Conservation (phyloP, 1,140 invertebrate genomes). For the Prorops nasuta region DNA sequence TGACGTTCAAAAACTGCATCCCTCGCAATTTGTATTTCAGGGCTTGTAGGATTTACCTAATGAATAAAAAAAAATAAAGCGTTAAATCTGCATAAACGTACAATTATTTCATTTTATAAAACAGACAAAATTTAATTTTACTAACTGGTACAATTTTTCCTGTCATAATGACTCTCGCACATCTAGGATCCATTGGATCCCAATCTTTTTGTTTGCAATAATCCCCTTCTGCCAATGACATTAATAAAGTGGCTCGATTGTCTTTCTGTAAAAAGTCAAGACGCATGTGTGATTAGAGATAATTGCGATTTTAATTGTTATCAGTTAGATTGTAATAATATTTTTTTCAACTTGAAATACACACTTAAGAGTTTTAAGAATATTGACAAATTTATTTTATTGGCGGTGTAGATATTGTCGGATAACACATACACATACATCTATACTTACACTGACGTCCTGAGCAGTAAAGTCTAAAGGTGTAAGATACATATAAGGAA, state of each 20-base stretch:
- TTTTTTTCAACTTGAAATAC: too few relatives aligned
- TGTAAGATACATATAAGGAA: conserved; percentile 77
- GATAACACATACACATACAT: neutral
- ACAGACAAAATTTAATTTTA: neutral
- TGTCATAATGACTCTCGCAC: conserved; percentile 69
- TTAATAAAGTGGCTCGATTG: conserved; percentile 64
- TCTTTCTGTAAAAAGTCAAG: conserved; percentile 33
- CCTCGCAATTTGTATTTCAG: conserved; percentile 62
- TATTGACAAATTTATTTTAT: too few relatives aligned
- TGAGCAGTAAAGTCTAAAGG: conserved; percentile 72
- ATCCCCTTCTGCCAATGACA: conserved; percentile 66
- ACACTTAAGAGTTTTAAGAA: too few relatives aligned
- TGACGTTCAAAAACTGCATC: conserved; percentile 67
- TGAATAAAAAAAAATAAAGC: neutral
- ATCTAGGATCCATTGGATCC: conserved; percentile 80
- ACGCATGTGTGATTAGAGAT: neutral
- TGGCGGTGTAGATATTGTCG: neutral
- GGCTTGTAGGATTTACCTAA: conserved; percentile 59
- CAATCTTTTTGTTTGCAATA: conserved; percentile 64
- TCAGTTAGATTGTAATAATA: too few relatives aligned
- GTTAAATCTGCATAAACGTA: neutral
- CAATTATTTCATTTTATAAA: neutral
- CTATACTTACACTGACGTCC: conserved; percentile 64
- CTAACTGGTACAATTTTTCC: conserved; percentile 59
- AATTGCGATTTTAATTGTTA: too few relatives aligned